These are phyloP conservation scores for Oryzias sinensis DNA, from an alignment of 2,797 vertebrate genomes.

Conservation along the genomic window DNA sequence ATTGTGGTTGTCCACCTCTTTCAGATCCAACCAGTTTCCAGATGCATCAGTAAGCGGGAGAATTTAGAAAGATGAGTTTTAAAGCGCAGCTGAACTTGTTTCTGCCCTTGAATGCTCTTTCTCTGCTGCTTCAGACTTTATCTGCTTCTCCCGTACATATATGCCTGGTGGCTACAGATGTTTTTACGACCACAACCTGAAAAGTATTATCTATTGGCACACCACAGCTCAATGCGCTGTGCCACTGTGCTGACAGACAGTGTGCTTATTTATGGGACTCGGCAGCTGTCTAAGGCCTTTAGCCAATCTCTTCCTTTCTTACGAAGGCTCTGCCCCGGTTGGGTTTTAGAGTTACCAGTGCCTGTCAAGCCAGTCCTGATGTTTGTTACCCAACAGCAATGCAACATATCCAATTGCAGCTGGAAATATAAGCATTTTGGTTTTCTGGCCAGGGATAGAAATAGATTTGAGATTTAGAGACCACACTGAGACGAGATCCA, in stretches of 20 bases:
- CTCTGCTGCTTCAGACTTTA: slow-evolving; percentile 1
- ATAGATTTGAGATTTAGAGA: slow-evolving; percentile 51
- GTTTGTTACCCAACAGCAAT: slow-evolving; percentile 63
- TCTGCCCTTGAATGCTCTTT: slow-evolving; percentile 12
- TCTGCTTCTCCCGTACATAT: slow-evolving; percentile 10
- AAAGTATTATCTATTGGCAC: slow-evolving; percentile 30
- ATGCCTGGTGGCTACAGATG: slow-evolving; percentile 43
- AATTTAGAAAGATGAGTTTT: slow-evolving; percentile 3
- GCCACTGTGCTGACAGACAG: slow-evolving; percentile 58
- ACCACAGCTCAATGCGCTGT: slow-evolving; percentile 35
- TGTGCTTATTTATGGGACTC: slow-evolving; percentile 65
- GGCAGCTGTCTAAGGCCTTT: slow-evolving; percentile 48
- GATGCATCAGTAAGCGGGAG: background rate
- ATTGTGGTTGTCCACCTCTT: too few species aligned
- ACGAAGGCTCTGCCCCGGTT: slow-evolving; percentile 22
- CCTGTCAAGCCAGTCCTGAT: slow-evolving; percentile 42
- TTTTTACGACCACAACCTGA: slow-evolving; percentile 41
- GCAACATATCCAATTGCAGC: slow-evolving; percentile 64
- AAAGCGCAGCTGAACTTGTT: slow-evolving; percentile 17
- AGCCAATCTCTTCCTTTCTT: slow-evolving; percentile 32
- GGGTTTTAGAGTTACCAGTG: slow-evolving; percentile 40
- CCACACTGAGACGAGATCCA: slow-evolving; percentile 36
- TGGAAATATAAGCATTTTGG: slow-evolving; percentile 55
- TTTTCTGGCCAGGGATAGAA: slow-evolving; percentile 50
- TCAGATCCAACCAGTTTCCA: background rate